phyloP scores from a whole-genome alignment of 2,113 vertebrate genomes.

The Accipiter virgatus region DNA sequence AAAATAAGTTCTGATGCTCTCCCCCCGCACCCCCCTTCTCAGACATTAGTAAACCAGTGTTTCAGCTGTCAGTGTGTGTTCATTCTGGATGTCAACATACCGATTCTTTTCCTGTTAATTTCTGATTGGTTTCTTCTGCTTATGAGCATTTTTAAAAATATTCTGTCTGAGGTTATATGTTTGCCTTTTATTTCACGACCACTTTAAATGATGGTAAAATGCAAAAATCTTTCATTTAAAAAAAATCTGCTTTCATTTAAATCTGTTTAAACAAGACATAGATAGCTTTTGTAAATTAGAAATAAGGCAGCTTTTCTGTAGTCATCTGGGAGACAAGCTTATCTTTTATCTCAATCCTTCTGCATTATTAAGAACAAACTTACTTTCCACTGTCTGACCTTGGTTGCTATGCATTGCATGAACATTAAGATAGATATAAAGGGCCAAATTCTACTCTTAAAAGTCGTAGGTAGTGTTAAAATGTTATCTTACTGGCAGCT shows the following conservation, averaged over 20 bases:
- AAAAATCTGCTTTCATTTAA: neutral
- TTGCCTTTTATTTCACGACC: neutral
- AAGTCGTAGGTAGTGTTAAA: neutral
- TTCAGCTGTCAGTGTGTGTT: neutral
- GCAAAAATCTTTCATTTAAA: neutral
- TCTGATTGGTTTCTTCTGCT: neutral
- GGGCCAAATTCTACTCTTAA: neutral
- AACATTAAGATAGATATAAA: neutral
- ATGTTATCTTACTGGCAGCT: neutral
- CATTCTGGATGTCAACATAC: neutral
- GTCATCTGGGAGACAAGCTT: neutral
- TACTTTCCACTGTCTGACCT: neutral
- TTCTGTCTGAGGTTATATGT: neutral
- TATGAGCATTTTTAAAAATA: neutral
- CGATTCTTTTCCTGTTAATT: neutral
- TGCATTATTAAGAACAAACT: slow-evolving; percentile 16
- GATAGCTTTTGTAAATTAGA: neutral
- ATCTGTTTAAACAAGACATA: neutral
- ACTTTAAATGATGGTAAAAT: neutral
- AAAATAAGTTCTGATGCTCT: neutral
- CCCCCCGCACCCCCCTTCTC: too few relatives aligned
- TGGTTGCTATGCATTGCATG: neutral
- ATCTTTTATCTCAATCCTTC: neutral
- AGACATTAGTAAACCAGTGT: neutral
- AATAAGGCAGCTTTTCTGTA: neutral